phyloP scores from a whole-genome alignment of 2,888 invertebrate species.

The Perizoma flavofasciatum region DNA sequence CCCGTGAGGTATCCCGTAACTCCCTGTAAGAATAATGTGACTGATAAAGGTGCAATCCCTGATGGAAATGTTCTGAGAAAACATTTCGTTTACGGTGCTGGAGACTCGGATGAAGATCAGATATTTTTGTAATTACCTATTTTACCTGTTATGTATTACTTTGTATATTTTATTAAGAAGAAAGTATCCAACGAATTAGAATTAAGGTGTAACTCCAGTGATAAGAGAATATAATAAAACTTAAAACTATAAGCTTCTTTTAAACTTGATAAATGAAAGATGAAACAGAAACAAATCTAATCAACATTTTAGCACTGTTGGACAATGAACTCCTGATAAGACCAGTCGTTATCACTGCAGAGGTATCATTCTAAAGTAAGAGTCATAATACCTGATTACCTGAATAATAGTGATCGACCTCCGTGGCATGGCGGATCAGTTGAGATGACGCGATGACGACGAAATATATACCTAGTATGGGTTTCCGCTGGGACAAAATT shows the following conservation, averaged over 20 bases:
- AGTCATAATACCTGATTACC: no score
- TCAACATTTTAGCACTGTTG: conserved; percentile 29
- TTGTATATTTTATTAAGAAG: conserved; percentile 34
- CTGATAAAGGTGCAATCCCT: conserved; percentile 58
- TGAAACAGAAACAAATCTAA: conserved; percentile 8
- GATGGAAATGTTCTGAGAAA: conserved; percentile 67
- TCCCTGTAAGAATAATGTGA: conserved; percentile 79
- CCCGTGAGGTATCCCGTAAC: conserved; percentile 87
- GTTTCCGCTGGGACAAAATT: no score
- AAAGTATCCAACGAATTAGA: conserved; percentile 7
- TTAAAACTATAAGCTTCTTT: conserved; percentile 5
- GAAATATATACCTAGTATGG: no score
- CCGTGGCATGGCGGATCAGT: no score
- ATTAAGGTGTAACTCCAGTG: conserved; percentile 6
- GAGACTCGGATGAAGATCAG: conserved; percentile 85
- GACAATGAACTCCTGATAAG: conserved; percentile 47
- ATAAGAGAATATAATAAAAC: not conserved
- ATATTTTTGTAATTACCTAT: conserved; percentile 81
- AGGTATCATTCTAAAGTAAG: conserved; percentile 1
- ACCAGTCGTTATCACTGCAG: conserved; percentile 6
- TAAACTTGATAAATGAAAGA: not conserved
- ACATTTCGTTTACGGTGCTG: conserved; percentile 78
- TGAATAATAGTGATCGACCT: no score
- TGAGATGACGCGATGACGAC: no score
- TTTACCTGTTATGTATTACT: conserved; percentile 31